phyloP scores from a whole-genome alignment of 2,888 invertebrate species.

The Pristionchus japonicus region DNA sequence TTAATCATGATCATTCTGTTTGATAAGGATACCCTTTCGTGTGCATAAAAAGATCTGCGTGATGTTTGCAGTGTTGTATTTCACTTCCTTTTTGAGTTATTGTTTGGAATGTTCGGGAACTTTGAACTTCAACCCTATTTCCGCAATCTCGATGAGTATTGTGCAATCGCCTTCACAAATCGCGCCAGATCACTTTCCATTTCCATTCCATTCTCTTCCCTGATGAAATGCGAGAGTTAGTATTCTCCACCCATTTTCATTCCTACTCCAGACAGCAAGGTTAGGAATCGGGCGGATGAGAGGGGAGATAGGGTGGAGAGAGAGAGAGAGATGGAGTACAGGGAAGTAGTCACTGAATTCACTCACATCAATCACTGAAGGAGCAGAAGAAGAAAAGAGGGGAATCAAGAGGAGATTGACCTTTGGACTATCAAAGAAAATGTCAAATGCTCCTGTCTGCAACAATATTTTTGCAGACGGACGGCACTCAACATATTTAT shows the following conservation, averaged over 20 bases:
- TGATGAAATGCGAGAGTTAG: conserved; percentile 3
- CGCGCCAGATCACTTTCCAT: conserved; percentile 10
- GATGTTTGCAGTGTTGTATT: not conserved
- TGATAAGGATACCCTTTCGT: not conserved
- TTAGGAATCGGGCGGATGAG: not conserved
- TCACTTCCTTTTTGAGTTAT: not conserved
- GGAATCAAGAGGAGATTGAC: not conserved
- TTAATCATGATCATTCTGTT: not conserved
- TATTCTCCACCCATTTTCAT: conserved; percentile 33
- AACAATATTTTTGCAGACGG: not conserved
- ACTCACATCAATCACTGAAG: not conserved
- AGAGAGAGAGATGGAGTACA: not conserved
- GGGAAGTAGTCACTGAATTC: not conserved
- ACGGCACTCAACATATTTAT: not conserved
- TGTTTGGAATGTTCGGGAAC: not conserved
- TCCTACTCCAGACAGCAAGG: conserved; percentile 13
- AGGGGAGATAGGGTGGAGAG: not conserved
- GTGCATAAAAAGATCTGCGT: not conserved
- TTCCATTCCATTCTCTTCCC: not conserved
- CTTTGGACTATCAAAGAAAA: not conserved
- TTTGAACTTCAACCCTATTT: conserved; percentile 6
- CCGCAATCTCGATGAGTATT: not conserved
- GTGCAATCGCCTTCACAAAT: not conserved
- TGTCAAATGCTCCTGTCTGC: not conserved
- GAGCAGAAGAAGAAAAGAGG: not conserved